Base-by-base conservation (phyloP, 2,113 vertebrate species). In the Entomyzon cyanotis region DNA sequence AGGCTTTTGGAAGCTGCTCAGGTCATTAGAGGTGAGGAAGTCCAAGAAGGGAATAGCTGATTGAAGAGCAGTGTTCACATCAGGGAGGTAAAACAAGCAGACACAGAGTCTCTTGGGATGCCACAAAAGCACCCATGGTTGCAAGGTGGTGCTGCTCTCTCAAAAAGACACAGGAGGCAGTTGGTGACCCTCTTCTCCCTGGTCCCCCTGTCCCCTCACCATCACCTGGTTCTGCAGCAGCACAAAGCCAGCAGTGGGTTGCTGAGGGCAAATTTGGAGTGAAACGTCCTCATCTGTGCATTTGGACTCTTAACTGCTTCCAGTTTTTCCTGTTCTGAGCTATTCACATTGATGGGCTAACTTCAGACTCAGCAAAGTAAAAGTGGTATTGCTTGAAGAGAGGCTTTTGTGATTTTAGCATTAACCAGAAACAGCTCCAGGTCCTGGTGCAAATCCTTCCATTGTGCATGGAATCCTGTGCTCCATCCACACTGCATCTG, bases 301-400 rank as follows among this genome's bases (percentile, higher is more conserved):
- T 86, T 42, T 46, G 42, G 4, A 8, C 52, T 60, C 35, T n/a
- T 65, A 58, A 68, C 39, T 39, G 53, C 27, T 79, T 70, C 42
- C 20, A 31, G 42, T 41, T 77, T 86, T 28, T 55, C 59, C 50
- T 20, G 0, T 30, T 90, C 39, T 60, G 56, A 75, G 53, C 31
- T 63, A 10, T 56, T 93, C 35, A 16, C 37, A 2, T 9, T 19
- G 63, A 31, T 44, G 15, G 2, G 53, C 77, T 63, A 74, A 42
- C 53, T 90, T 70, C 84, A 94, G 81, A 98, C 96, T 88, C 89
- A 15, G 23, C 64, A 12, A 98, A 98, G 94, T 52, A 20, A 39
- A 80, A n/a, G 30, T 30, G 41, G 10, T 19, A 46, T 23, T 87
- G 14, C 35, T 44, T 73, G 62, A 50, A 62, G 88, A 27, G 76